Evolutionary conservation across 1,140 invertebrate species (phyloP), one percentile per base, ranked within the genome.

Genomic region (Scaptomyza pallida): DNA sequence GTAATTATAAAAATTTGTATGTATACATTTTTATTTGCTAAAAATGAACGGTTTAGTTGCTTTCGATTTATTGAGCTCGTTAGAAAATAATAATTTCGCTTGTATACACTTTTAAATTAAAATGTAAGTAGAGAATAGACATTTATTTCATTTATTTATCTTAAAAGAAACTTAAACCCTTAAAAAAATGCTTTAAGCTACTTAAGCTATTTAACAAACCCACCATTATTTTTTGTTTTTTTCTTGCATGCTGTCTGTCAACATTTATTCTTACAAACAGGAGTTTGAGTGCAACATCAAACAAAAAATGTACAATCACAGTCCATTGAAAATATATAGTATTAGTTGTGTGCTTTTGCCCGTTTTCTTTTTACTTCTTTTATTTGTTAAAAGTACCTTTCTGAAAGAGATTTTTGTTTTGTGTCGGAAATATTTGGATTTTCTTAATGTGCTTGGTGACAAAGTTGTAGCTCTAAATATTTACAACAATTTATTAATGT

Each of bases 301-400:
- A 57, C 72, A 72, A 85, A 74, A 81, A 83, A 72, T 76, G 67
- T 71, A 88, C 82, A 88, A 88, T 88, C 82, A 88, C 82, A 88
- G 82, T 88, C 82, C 82, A 88, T 88, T 88, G 82, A 88, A 88
- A 78, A 82, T 88, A 75, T 78, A 88, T 82, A 82, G 88, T 82
- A 86, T 88, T 75, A 86, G 43, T 86, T 78, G 75, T 70, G 74
- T 71, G 54, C 77, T 67, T 65, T 70, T 64, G 75, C 72, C 80
- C 80, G 64, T 74, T 75, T 70, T 26, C 10, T 63, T 35, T 8
- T 8, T n/a, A n/a, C n/a, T n/a, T n/a, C n/a, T n/a, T n/a, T n/a
- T n/a, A n/a, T 12, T 12, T 35, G 44, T 40, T 50, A 30, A 40
- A 41, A 63, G 41, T 33, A 10, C 30, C 12, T 61, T 69, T 57